Base-by-base conservation (phyloP, 2,113 vertebrate genomes). In the Gyps fulvus region DNA sequence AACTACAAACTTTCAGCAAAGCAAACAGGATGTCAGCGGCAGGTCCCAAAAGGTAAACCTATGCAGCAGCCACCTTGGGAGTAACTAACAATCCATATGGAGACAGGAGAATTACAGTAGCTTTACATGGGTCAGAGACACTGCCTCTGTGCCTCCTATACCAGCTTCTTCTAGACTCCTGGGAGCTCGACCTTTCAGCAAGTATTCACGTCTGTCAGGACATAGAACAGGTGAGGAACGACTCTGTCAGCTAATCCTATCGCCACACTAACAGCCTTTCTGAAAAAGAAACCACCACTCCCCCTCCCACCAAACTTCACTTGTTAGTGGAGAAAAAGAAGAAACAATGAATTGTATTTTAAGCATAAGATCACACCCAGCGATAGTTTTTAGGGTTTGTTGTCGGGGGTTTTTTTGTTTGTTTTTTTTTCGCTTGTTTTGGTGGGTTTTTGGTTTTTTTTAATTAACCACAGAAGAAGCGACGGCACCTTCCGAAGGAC, bases 391-490 rank as follows among this genome's bases (percentile, higher is more conserved):
- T 7, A 71, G 40, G 15, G 7, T 15, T 47, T 16, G 14, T 11
- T 65, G 16, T 54, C 3, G 16, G 27, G 25, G 14, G 5, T 27
- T 52, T 52, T 52, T 79, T 22, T 20, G 17, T 6, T n/a, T 13
- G 15, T 2, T 10, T 12, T 12, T 12, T 19, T 54, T 22, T 23
- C 6, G 8, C 26, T 66, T 21, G 32, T 21, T 20, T 26, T 21
- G 49, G 12, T 14, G 14, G 34, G 15, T 55, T 16, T 27, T 15
- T 1, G 23, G 6, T 20, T 25, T 26, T 40, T 49, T 45, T 23
- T 5, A 65, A 16, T 0, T 16, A 52, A 9, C 6, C 25, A 6
- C 21, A 4, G 25, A 21, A 55, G 49, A 6, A 27, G 16, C 0
- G 4, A 54, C 0, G 2, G 31, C 82, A 50, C 9, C 74, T 50